Conservation (phyloP, 2,113 vertebrate genomes). For the Sylvicapra grimmia region DNA sequence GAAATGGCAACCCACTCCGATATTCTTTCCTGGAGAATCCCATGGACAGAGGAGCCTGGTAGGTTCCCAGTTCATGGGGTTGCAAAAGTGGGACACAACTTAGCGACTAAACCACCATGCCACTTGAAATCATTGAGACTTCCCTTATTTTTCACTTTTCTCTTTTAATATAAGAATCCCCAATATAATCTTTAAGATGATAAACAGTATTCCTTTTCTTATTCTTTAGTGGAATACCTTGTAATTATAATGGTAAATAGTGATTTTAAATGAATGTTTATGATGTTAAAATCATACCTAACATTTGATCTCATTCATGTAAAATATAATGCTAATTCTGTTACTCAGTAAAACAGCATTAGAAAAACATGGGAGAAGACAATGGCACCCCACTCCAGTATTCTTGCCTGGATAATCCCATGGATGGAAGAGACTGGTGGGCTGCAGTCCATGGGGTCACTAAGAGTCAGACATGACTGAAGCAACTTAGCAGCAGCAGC, state of each 20-base stretch:
- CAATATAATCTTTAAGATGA: background rate
- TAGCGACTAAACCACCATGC: background rate
- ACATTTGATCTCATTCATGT: background rate
- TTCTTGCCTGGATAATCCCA: background rate
- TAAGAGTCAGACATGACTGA: background rate
- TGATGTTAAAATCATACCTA: background rate
- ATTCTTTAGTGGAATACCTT: background rate
- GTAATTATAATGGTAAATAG: background rate
- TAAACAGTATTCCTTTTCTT: background rate
- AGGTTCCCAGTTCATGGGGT: background rate
- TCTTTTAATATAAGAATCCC: background rate
- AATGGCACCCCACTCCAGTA: background rate
- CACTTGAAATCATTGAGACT: background rate
- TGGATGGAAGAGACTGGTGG: background rate
- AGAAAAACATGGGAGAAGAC: background rate
- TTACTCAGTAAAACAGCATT: background rate
- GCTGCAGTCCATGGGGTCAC: background rate
- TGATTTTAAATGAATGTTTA: slow-evolving; percentile 1
- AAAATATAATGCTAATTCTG: background rate
- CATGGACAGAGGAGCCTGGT: background rate
- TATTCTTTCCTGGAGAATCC: background rate
- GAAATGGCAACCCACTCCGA: background rate
- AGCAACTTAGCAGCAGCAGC: background rate
- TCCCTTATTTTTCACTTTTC: background rate
- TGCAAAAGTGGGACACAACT: background rate